Evolutionary conservation across 37 sponge, comb jelly and placozoan species (phyloP).

Genomic region (Chondrilla cf. caribensis): DNA sequence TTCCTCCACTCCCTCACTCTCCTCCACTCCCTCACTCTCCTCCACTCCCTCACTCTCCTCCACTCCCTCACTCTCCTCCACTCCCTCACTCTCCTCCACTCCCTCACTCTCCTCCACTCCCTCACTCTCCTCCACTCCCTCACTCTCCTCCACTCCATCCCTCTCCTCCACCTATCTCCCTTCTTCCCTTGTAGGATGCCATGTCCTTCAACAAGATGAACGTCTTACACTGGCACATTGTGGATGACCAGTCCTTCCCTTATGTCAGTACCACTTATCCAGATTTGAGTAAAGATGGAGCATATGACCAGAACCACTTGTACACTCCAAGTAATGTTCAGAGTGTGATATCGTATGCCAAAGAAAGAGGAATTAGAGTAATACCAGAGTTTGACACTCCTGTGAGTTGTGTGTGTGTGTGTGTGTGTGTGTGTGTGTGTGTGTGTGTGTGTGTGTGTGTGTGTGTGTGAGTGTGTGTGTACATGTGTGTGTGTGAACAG

Average conservation of each 20-base stretch:
- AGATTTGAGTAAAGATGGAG: conserved; percentile 20
- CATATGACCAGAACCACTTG: conserved; percentile 42
- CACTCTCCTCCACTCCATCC: conserved; percentile 29
- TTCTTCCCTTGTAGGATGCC: conserved; percentile 45
- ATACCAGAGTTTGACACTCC: conserved; percentile 95
- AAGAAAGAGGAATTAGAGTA: conserved; percentile 83
- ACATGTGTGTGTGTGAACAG: conserved; percentile 9
- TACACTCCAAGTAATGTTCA: conserved; percentile 71
- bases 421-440: background rate
- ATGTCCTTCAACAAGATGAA: conserved; percentile 52
- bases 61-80: background rate
- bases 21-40: background rate
- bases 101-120: background rate
- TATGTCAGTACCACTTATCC: conserved; percentile 43
- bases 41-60: background rate
- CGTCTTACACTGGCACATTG: conserved; percentile 83
- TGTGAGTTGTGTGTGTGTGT: conserved; percentile 39
- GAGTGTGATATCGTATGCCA: conserved; percentile 76
- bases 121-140: background rate
- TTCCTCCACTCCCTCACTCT: no score
- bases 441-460: conserved; percentile 26
- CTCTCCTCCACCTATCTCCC: conserved; percentile 18
- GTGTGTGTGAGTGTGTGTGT: conserved; percentile 3
- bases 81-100: conserved; percentile 1
- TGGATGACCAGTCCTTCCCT: conserved; percentile 77